A percentile compares a stretch with the other conserved stretches of the same genome.
These are phyloP conservation scores for Electrophaes corylata DNA, from an alignment of 2,888 invertebrate species.

Conservation along the genomic window DNA sequence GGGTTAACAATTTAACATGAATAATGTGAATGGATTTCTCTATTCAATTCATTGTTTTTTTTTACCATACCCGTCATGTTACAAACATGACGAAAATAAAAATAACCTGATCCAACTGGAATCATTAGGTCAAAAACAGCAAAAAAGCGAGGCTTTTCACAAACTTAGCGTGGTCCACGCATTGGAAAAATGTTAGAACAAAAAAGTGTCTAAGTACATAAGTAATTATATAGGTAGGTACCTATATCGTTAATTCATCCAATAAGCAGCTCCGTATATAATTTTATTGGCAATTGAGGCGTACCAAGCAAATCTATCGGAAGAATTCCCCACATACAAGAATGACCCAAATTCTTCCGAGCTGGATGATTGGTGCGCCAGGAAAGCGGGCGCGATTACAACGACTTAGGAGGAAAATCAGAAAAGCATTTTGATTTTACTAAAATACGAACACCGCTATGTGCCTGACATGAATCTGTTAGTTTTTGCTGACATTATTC, in stretches of 20 bases:
- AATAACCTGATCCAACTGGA: too few species aligned
- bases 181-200: too few species aligned
- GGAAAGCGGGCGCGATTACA: constrained; percentile 39
- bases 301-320: constrained; percentile 71
- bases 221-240: too few species aligned
- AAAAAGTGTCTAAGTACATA: too few species aligned
- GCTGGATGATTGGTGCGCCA: constrained; percentile 43
- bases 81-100: too few species aligned
- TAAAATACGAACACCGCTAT: neutral
- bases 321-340: constrained; percentile 67
- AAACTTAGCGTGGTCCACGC: too few species aligned
- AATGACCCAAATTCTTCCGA: constrained; percentile 64
- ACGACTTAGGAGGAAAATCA: constrained; percentile 3
- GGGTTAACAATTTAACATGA: too few species aligned
- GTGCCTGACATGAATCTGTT: neutral
- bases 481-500: neutral
- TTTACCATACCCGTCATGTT: too few species aligned
- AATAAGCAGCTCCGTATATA: constrained; percentile 47
- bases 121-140: too few species aligned
- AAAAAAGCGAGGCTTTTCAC: too few species aligned
- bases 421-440: neutral
- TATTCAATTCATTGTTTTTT: too few species aligned
- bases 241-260: constrained; percentile 43
- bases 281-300: constrained; percentile 65
- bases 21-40: too few species aligned